Base-by-base conservation (phyloP, 2,888 invertebrate genomes). In the Salticus scenicus region DNA sequence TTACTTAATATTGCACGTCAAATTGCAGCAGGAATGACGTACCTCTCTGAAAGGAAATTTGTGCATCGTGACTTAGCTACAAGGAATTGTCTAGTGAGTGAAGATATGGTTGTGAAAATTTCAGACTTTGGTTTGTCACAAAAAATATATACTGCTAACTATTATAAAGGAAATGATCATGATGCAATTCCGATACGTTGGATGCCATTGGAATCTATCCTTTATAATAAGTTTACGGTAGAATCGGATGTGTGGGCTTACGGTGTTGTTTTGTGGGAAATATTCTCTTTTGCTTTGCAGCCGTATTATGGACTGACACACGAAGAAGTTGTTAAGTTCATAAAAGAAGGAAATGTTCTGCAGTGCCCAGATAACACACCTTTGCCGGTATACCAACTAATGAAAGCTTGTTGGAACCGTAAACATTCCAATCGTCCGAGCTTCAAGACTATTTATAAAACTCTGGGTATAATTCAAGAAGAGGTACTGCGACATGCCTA, bases 211-310 rank as follows among this genome's bases (percentile, higher is more conserved):
- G 98, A 98, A 92, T 96, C 98, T 91, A 98, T 98, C 91, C 93
- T 98, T 76, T 98, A 97, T 91, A 98, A 98, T 92, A 97, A 97
- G 91, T 98, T 98, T 92, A 98, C 98, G 10, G 93, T 96, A 87
- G 97, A 98, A 91, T 97, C 98, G 12, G 98, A 98, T 92, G 97
- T 98, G 0, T 98, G 98, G 98, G 98, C 98, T 17, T 98, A 96
- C 92, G 98, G 98, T 72, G 97, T 98, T n/a, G 96, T 97, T 90
- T 92, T 98, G 70, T 98, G 98, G 98, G 98, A 98, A 92, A 96
- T 98, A 90, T 98, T 98, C 91, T 96, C 97, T 69, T 98, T 97
- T 92, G 98, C 98, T 30, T 93, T 98, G 87, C 98, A 98, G 91
- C 98, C 98, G 4, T 98, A 98, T 90, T 98, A 97, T 91, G 98